Percentiles rank a stretch among this genome's conserved stretches.
These are phyloP conservation scores for Hermaeophaga mercurialis DNA, from an alignment of 2,888 invertebrate genomes.

Conservation along the genomic window DNA sequence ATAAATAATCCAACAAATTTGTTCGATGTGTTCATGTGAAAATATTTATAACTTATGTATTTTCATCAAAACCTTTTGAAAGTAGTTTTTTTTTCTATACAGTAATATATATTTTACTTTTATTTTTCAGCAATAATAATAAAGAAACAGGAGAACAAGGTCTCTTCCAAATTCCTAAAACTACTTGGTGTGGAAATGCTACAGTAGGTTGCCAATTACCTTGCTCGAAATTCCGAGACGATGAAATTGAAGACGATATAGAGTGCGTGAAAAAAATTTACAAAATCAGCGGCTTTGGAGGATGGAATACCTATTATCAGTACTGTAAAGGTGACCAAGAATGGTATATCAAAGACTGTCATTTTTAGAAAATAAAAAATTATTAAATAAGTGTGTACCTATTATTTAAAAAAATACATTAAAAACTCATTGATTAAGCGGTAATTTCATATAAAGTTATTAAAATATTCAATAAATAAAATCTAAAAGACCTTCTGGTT, in stretches of 20 bases:
- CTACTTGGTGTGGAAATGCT: slow-evolving; percentile 63
- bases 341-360: neutral
- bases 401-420: too few relatives aligned
- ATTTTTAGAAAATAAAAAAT: neutral
- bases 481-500: too few relatives aligned
- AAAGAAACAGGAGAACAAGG: slow-evolving; percentile 67
- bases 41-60: too few relatives aligned
- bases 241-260: slow-evolving; percentile 73
- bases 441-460: too few relatives aligned
- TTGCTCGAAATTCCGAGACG: slow-evolving; percentile 68
- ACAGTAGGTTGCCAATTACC: slow-evolving; percentile 67
- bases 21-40: too few relatives aligned
- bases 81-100: too few relatives aligned
- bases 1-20: too few relatives aligned
- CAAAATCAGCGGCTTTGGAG: slow-evolving; percentile 74
- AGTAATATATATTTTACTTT: too few relatives aligned
- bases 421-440: too few relatives aligned
- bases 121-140: neutral
- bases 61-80: too few relatives aligned
- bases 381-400: too few relatives aligned
- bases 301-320: slow-evolving; percentile 73
- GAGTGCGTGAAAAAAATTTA: slow-evolving; percentile 69
- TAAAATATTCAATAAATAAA: too few relatives aligned
- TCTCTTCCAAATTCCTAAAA: slow-evolving; percentile 71
- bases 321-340: slow-evolving; percentile 61